phyloP scores from a whole-genome alignment of 2,113 vertebrate species.

The Sprattus sprattus region DNA sequence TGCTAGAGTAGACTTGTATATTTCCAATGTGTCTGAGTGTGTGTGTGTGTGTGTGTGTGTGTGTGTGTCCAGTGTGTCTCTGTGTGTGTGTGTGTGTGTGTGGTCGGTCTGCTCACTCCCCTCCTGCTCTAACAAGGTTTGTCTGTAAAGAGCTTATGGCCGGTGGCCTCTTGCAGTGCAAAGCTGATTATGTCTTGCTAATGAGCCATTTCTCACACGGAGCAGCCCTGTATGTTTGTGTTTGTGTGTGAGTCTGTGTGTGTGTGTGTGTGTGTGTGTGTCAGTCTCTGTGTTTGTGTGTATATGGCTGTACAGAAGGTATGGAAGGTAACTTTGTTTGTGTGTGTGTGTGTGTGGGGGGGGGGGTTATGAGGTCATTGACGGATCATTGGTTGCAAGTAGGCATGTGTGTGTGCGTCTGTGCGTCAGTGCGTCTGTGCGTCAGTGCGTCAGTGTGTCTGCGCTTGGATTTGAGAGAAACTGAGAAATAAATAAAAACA shows the following conservation, averaged over 20 bases:
- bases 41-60: no score
- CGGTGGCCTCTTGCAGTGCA: conserved; percentile 56
- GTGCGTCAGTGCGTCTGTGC: not conserved
- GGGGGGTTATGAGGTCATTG: not conserved
- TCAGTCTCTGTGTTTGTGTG: conserved; percentile 13
- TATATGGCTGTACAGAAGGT: conserved; percentile 15
- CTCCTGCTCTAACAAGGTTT: conserved; percentile 19
- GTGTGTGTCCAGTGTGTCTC: no score
- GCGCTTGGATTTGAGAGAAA: not conserved
- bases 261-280: conserved; percentile 9
- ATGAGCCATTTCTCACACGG: conserved; percentile 60
- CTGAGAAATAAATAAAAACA: not conserved
- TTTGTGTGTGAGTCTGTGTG: not conserved
- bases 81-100: no score
- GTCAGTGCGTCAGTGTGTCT: not conserved
- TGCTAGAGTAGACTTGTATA: no score
- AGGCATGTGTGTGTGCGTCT: not conserved
- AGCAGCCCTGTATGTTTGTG: not conserved
- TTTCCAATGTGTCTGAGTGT: not conserved
- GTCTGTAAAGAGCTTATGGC: conserved; percentile 67
- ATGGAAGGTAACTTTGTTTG: not conserved
- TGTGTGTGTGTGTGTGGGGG: no score
- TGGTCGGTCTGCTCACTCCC: no score
- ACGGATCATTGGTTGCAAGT: not conserved
- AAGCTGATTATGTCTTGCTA: conserved; percentile 69